phyloP scores from a whole-genome alignment of 1,140 invertebrate species.

The Gonioctena quinquepunctata region DNA sequence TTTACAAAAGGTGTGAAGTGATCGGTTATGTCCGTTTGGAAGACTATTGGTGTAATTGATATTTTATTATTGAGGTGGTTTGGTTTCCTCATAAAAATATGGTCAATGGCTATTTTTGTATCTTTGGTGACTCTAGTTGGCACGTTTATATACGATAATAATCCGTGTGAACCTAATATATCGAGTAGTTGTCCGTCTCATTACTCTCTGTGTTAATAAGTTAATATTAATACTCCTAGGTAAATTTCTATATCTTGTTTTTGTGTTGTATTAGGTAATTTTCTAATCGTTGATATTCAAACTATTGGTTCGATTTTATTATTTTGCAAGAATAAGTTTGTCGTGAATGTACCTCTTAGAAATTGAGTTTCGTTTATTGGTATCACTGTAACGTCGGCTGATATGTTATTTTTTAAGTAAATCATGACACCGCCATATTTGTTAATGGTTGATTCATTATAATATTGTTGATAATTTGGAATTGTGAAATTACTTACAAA shows the following conservation, averaged over 20 bases:
- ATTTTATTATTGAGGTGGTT: background rate
- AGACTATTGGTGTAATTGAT: background rate
- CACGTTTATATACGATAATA: background rate
- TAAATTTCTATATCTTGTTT: background rate
- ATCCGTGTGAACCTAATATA: background rate
- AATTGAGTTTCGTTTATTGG: background rate
- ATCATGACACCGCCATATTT: background rate
- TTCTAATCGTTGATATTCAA: background rate
- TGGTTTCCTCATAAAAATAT: background rate
- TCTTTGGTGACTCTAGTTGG: background rate
- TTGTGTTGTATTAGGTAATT: background rate
- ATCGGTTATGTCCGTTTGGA: background rate
- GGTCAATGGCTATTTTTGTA: background rate
- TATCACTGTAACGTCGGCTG: background rate
- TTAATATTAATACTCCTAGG: background rate
- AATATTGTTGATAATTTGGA: background rate
- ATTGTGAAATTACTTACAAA: background rate
- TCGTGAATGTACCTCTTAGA: background rate
- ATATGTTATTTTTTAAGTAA: background rate
- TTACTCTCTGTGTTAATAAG: background rate
- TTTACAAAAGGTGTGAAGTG: background rate
- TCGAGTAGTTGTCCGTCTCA: background rate
- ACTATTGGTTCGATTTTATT: background rate
- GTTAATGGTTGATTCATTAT: background rate
- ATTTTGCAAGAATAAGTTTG: background rate